A percentile compares a stretch with the other conserved stretches of the same genome.
Evolutionary conservation across 2,113 vertebrate species (phyloP).

Genomic region (Murina feae): DNA sequence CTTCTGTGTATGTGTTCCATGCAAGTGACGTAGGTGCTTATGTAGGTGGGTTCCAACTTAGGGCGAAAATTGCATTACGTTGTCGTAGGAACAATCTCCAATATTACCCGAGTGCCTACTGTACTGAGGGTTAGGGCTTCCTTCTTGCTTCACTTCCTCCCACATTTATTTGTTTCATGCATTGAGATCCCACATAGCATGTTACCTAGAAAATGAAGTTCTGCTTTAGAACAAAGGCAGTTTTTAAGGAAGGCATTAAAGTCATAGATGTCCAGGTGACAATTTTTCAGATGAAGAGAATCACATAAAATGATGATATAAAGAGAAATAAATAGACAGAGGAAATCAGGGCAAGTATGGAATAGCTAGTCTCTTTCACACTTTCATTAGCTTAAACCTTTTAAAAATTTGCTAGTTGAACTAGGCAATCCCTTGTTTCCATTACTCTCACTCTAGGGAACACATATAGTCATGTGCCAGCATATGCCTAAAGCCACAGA

Average conservation of each 20-base stretch:
- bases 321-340: not conserved
- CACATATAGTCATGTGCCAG: not conserved
- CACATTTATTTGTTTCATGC: not conserved
- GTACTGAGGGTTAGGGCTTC: not conserved
- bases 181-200: not conserved
- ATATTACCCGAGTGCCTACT: too few relatives aligned
- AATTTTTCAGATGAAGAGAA: not conserved
- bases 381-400: not conserved
- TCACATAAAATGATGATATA: not conserved
- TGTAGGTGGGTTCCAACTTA: too few relatives aligned
- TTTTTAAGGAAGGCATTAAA: not conserved
- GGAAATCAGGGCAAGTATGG: not conserved
- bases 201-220: not conserved
- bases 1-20: too few relatives aligned
- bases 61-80: rapidly evolving
- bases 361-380: not conserved
- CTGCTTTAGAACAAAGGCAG: not conserved
- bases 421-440: not conserved
- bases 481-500: not conserved
- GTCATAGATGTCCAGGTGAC: not conserved
- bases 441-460: not conserved
- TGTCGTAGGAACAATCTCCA: too few relatives aligned
- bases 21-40: too few relatives aligned
- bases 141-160: not conserved
- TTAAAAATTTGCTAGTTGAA: not conserved